Base-by-base conservation (phyloP, 2,888 invertebrate species). In the Pachliopta kotzebuea region DNA sequence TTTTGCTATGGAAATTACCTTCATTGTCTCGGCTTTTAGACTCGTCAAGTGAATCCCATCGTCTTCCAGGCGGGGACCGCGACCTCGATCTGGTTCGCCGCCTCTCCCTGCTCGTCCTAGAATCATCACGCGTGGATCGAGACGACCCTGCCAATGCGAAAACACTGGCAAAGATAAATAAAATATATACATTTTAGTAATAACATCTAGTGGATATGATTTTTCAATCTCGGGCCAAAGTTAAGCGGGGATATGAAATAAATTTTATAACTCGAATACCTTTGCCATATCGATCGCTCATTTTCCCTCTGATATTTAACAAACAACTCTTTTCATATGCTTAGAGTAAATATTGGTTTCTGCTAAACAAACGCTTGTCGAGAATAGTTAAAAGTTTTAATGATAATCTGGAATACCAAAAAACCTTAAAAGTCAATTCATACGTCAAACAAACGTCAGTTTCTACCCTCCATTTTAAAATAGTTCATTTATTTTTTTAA, bases 131-230 rank as follows among this genome's bases (percentile, higher is more conserved):
- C 86, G 88, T 78, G 84, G 91, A 89, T 90, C 91, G 90, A 89
- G 90, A 86, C 83, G 94, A 93, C 93, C 94, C 94, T 94, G 94
- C 93, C 93, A 94, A 94, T 94, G 94, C 92, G 93, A 94, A 94
- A 94, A 94, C 94, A 94, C 94, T 94, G 94, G 94, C 94, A 94
- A 94, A 94, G 90, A 89, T 91, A 91, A 91, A 90, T 91, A 91
- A 88, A 82, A 81, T 80, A 81, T 84, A 79, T 74, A 74, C 76
- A 82, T 77, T 76, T 80, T 74, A 80, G 76, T 65, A 67, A 71
- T 67, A 67, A 61, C 59, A 68, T 68, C 62, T 67, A 71, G 67
- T 70, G 64, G 69, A 63, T 64, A 60, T 66, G 57, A 62, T 54
- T 31, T 66, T 61, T 62, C 56, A 57, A 61, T 66, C 61, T 65